phyloP scores from a whole-genome alignment of 1,140 invertebrate genomes.

The Pseudachorutes palmiensis region DNA sequence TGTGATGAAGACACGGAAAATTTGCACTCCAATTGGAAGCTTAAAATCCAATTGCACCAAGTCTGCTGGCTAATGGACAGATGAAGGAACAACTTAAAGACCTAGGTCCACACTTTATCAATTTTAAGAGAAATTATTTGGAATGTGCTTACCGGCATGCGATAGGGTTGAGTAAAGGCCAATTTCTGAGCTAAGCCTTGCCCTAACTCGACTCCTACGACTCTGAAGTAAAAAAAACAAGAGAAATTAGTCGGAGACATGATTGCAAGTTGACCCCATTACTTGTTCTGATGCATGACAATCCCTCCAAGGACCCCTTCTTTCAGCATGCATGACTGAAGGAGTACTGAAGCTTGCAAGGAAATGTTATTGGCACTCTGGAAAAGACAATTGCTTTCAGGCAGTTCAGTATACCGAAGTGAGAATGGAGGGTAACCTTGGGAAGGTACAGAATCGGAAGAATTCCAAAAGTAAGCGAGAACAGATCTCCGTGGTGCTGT shows the following conservation, averaged over 20 bases:
- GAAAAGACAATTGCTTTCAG: slow-evolving; percentile 24
- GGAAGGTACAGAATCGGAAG: slow-evolving; percentile 66
- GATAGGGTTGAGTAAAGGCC: slow-evolving; percentile 67
- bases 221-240: slow-evolving; percentile 46
- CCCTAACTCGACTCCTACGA: slow-evolving; percentile 66
- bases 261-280: slow-evolving; percentile 33
- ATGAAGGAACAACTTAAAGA: slow-evolving; percentile 11
- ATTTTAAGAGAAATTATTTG: background rate
- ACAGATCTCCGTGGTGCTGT: slow-evolving; percentile 41
- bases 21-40: slow-evolving; percentile 64
- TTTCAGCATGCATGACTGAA: slow-evolving; percentile 65
- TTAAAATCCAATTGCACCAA: slow-evolving; percentile 50
- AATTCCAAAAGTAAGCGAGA: slow-evolving; percentile 64
- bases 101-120: background rate
- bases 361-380: slow-evolving; percentile 71
- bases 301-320: slow-evolving; percentile 65
- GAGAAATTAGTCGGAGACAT: background rate
- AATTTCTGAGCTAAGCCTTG: slow-evolving; percentile 64
- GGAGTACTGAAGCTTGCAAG: slow-evolving; percentile 67
- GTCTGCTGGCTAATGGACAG: slow-evolving; percentile 38
- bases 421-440: slow-evolving; percentile 52
- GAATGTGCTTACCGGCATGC: slow-evolving; percentile 54
- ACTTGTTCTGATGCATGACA: slow-evolving; percentile 75
- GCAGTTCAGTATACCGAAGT: background rate
- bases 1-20: slow-evolving; percentile 64